phyloP scores from a whole-genome alignment of 2,797 vertebrate genomes.

The Morelia viridis region DNA sequence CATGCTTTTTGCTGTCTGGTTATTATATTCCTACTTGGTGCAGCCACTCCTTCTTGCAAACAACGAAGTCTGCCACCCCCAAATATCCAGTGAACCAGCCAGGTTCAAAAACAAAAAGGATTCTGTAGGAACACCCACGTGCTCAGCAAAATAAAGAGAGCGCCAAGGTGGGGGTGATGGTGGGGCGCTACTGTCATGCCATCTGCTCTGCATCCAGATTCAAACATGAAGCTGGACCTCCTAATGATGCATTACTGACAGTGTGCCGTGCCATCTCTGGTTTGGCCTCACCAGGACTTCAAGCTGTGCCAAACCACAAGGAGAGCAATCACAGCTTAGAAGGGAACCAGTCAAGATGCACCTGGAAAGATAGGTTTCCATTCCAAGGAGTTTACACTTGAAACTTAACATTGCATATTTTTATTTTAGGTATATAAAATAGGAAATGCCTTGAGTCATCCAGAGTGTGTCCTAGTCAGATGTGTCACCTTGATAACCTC shows the following conservation, averaged over 20 bases:
- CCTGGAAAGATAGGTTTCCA: no score
- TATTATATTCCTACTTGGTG: conserved; percentile 23
- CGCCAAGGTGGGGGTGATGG: no score
- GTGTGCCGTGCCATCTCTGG: neutral
- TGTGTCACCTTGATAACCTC: no score
- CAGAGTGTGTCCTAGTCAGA: no score
- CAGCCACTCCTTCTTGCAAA: neutral
- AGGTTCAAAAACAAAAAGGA: neutral
- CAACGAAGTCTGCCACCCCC: neutral
- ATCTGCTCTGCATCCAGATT: conserved; percentile 8
- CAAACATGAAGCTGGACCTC: neutral
- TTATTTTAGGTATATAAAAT: no score
- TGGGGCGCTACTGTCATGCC: neutral
- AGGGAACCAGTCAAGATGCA: no score
- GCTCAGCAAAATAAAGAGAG: no score
- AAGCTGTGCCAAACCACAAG: neutral
- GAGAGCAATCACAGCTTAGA: neutral
- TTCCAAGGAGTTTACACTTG: no score
- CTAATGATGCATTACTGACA: rapidly evolving
- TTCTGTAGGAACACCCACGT: neutral
- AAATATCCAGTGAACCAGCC: neutral
- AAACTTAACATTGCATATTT: no score
- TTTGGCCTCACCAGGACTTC: neutral
- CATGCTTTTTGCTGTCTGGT: neutral
- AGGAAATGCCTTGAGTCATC: no score